A percentile compares a stretch with the other conserved stretches of the same genome.
Conservation (phyloP, 2,113 vertebrate genomes). For the Phalacrocorax pelagicus region DNA sequence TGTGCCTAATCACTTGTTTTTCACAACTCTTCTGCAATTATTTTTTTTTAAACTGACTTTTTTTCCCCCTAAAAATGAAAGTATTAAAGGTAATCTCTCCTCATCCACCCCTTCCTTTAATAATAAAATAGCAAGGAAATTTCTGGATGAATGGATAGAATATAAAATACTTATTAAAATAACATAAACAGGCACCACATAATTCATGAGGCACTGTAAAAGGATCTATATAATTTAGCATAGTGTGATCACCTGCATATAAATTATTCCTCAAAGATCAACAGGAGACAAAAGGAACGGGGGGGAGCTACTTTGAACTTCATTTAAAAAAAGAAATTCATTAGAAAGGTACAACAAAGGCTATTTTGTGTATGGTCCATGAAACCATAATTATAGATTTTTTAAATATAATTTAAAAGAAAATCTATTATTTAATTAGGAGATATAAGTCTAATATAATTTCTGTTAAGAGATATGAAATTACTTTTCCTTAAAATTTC, state of each 20-base stretch:
- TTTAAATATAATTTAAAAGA: neutral
- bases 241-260: neutral
- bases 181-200: neutral
- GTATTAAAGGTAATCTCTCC: neutral
- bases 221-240: conserved; percentile 1
- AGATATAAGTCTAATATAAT: neutral
- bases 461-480: neutral
- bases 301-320: neutral
- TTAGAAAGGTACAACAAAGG: neutral
- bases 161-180: neutral
- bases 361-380: neutral
- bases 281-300: neutral
- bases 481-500: neutral
- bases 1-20: neutral
- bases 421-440: neutral
- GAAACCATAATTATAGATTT: neutral
- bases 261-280: neutral
- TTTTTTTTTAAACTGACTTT: fast-evolving
- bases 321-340: neutral
- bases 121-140: neutral
- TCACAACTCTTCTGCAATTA: neutral
- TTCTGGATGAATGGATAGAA: neutral
- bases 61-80: neutral
- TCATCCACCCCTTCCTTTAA: neutral
- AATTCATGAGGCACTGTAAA: neutral